Base-by-base conservation (phyloP, 2,797 vertebrate species). In the Lophius americanus region DNA sequence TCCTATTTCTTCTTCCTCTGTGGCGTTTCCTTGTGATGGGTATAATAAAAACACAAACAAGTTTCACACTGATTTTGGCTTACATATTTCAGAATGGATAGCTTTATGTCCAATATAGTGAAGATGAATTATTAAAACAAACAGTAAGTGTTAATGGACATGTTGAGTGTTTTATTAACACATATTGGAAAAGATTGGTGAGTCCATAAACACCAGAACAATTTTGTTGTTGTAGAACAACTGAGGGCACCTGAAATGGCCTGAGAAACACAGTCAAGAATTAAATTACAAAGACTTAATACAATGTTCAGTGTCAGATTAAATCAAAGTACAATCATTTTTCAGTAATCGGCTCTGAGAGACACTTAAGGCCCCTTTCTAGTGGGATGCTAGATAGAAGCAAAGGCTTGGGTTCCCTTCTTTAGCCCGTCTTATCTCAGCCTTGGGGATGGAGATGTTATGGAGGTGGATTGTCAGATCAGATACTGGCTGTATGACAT, bases 391-490 rank as follows among this genome's bases (percentile, higher is more conserved):
- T 81, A 68, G 55, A 83, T 60, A 58, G 76, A 75, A 70, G 56
- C 65, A 53, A 63, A 70, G 64, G 64, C 68, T 81, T 49, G 72
- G 7, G 13, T 62, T 71, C 78, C 70, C 63, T 73, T 84, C 81
- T 76, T 55, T 76, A 74, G 63, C 75, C 67, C 75, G 60, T 79
- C 78, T 79, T 58, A 77, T 82, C 53, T 73, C 72, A 85, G 85
- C 81, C 85, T 73, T 81, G 76, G 79, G 80, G 78, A 74, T 73
- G 82, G 79, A 86, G 82, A 68, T 84, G 85, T 87, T 89, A 84
- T 86, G 77, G 82, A 88, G 83, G 86, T 84, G 85, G 74, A 83
- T 76, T 90, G 90, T 92, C 90, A 89, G 76, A 91, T 91, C 87
- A 88, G 74, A 91, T 90, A 79, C 49, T 49, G 63, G 52, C 81